Base-by-base conservation (phyloP, 1,140 invertebrate genomes). In the Agrilus planipennis region DNA sequence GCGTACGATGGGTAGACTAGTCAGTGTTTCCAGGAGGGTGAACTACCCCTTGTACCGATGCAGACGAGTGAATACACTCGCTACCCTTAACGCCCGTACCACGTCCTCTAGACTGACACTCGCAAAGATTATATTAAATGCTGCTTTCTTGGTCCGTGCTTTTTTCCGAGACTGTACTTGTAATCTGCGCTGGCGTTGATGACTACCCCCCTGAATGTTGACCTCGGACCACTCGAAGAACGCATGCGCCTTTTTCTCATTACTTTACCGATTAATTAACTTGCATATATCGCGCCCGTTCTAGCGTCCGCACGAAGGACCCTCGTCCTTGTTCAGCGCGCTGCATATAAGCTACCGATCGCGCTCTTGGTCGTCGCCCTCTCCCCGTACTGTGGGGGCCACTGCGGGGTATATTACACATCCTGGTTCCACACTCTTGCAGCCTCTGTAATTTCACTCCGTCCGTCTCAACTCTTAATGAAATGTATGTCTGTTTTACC, bases 201-300 rank as follows among this genome's bases (percentile, higher is more conserved):
- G 57, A 59, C 51, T 49, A 44, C 49, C 45, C 38, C 34, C 31
- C 37, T 28, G 44, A 36, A 25, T 37, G 21, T 44, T 14, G 35
- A 37, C 45, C 34, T 29, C 42, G 29, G 25, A 36, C 44, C 44
- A 41, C 42, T 38, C n/a, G 16, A 36, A 46, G 40, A 29, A 44
- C 57, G 57, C 56, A 46, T 58, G 60, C 60, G 58, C 57, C 41
- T 41, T 60, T 43, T 53, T 52, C 60, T 62, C 60, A 62, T 62
- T 62, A 62, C 58, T 60, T 54, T 54, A 51, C 54, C 60, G 60
- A 62, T 62, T 62, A 62, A 62, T 62, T 62, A 62, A 60, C 58
- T 62, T 62, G 60, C 60, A 61, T 62, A 61, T 60, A 51, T 56
- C 58, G 49, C 39, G 54, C 58, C 60, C 58, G 49, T 49, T 62